phyloP scores from a whole-genome alignment of 1,140 invertebrate species.

The Euglossa dilemma region DNA sequence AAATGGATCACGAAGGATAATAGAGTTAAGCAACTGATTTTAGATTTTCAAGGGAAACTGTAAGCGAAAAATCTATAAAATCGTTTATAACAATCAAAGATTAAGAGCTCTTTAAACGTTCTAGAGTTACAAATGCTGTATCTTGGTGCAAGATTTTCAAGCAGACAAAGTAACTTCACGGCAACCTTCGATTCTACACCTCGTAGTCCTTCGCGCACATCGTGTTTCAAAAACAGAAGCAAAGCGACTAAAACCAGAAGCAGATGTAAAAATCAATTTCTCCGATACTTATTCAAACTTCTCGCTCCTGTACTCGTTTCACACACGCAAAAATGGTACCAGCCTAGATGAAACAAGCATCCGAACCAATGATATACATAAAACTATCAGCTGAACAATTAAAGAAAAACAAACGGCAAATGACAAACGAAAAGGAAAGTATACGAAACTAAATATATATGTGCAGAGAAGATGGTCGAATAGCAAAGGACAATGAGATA shows the following conservation, averaged over 20 bases:
- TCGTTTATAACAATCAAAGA: not conserved
- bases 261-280: not conserved
- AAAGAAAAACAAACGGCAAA: not conserved
- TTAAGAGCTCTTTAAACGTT: not conserved
- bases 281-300: not conserved
- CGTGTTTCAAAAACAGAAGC: not conserved
- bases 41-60: no score
- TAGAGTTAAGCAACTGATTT: no score
- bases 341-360: not conserved
- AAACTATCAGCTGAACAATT: not conserved
- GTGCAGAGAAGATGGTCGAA: not conserved
- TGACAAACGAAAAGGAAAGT: not conserved
- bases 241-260: not conserved
- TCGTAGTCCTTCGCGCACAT: not conserved
- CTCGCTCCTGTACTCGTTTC: not conserved
- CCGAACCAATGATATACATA: not conserved
- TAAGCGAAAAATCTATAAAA: no score
- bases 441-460: not conserved
- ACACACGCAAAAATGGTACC: not conserved
- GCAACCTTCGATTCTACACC: not conserved
- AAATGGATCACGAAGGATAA: no score
- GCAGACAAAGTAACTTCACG: not conserved
- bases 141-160: no score
- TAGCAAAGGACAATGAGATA: slow-evolving; percentile 14
- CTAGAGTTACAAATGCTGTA: no score